phyloP scores from a whole-genome alignment of 1,140 invertebrate species.

The Drosophila punjabiensis region DNA sequence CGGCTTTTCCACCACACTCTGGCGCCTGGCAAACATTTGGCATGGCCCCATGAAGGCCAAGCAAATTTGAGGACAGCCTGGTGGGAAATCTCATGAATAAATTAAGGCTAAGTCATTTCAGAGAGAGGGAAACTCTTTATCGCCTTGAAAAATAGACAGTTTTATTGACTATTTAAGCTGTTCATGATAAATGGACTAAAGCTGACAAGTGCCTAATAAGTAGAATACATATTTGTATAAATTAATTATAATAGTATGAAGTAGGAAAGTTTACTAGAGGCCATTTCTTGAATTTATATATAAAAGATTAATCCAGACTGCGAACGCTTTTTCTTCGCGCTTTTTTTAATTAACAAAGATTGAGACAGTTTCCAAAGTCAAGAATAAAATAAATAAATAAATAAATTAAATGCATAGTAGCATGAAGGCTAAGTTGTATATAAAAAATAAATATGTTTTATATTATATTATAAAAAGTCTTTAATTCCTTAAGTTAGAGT shows the following conservation, averaged over 20 bases:
- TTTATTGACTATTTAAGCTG: slow-evolving; percentile 4
- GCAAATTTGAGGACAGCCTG: slow-evolving; percentile 29
- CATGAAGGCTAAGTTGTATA: no score
- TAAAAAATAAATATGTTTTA: no score
- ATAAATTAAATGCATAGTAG: no score
- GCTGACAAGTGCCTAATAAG: background rate
- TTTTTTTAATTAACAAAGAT: no score
- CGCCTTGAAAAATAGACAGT: background rate
- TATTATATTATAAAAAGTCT: no score
- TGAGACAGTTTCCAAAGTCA: no score
- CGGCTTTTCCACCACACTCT: slow-evolving; percentile 23
- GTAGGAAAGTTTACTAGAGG: background rate
- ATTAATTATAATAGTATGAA: background rate
- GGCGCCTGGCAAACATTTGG: slow-evolving; percentile 40
- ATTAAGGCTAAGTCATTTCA: slow-evolving; percentile 10
- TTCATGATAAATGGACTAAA: background rate
- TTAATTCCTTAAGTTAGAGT: no score
- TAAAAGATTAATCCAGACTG: no score
- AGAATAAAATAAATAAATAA: no score
- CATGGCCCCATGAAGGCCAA: slow-evolving; percentile 33
- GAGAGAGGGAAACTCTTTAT: background rate
- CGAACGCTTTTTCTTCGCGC: no score
- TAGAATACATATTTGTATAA: background rate
- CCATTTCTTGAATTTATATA: no score
- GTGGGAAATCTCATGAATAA: slow-evolving; percentile 48